Evolutionary conservation across 2,797 vertebrate genomes (phyloP).

Genomic region (Onychomys arenicola): DNA sequence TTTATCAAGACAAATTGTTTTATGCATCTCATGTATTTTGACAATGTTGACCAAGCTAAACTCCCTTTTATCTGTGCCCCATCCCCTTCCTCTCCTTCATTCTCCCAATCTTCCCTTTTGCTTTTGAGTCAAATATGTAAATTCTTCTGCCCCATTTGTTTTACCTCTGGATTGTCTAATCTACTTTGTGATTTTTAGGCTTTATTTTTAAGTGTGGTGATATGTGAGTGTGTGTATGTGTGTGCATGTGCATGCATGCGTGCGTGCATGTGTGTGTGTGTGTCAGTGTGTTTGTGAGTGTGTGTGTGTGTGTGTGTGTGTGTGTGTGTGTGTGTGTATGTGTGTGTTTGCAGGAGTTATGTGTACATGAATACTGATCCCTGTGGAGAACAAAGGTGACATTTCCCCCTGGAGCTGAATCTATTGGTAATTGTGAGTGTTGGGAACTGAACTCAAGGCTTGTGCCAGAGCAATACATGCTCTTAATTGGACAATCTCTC

Average conservation of each 20-base stretch:
- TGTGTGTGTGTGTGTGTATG: neutral
- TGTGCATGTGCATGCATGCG: no score
- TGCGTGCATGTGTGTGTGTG: neutral
- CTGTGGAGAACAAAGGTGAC: neutral
- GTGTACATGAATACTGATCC: neutral
- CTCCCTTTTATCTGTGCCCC: neutral
- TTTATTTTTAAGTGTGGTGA: neutral
- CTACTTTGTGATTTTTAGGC: neutral
- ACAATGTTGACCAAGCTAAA: neutral
- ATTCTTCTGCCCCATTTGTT: neutral
- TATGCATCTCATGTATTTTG: neutral
- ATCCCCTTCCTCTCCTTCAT: neutral
- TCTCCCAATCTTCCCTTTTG: neutral
- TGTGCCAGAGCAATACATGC: neutral
- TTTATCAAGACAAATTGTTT: neutral
- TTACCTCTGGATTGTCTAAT: neutral
- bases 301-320: no score
- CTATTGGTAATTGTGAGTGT: neutral
- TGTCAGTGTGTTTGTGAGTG: neutral
- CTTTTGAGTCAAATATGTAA: neutral
- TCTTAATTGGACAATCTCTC: neutral
- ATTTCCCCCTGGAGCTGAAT: neutral
- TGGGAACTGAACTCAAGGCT: neutral
- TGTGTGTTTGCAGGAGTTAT: neutral
- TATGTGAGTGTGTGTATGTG: neutral